Evolutionary conservation across 1,140 invertebrate genomes (phyloP), one percentile per base, ranked within the genome.

Genomic region (Agrypnia vestita): DNA sequence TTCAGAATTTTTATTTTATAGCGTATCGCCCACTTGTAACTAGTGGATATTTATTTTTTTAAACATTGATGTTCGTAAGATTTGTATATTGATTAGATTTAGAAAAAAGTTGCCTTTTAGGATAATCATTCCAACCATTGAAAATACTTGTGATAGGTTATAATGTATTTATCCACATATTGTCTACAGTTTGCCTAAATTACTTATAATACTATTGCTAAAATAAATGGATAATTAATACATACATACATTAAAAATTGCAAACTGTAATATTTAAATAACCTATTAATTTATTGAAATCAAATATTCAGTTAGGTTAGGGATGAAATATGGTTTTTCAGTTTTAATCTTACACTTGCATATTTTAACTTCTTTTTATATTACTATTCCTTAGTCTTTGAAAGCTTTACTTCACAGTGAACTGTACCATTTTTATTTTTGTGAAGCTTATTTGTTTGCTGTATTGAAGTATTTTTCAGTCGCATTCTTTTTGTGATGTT

Each of bases 51-150:
- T 71, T 78, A 78, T 78, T 78, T 71, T 64, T 78, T 78, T 17
- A 51, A 13, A 61, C 62, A 61, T 62, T 25, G 25, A 47, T n/a
- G 13, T 59, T 35, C 19, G n/a, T 71, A 71, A 71, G 43, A 71
- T 74, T 71, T 74, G 71, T 76, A 76, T 62, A 73, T 79, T 61
- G 69, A 79, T 17, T 79, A 79, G 77, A 73, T 17, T 78, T 79
- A 73, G 69, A 53, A 69, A 56, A 78, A 79, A 47, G 77, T 79
- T 79, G 77, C 77, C 77, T 79, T 79, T 62, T 79, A 79, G 69
- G 59, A 79, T 79, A 73, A 61, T 51, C 77, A 79, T 79, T 79
- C 77, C 77, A 73, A 79, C 53, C 55, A 62, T 51, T 51, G 13
- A 53, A 53, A 76, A 62, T 46, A 21, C 21, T 77, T 77, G 75